Base-by-base conservation (phyloP, 2,113 vertebrate species). In the Piprites chloris region DNA sequence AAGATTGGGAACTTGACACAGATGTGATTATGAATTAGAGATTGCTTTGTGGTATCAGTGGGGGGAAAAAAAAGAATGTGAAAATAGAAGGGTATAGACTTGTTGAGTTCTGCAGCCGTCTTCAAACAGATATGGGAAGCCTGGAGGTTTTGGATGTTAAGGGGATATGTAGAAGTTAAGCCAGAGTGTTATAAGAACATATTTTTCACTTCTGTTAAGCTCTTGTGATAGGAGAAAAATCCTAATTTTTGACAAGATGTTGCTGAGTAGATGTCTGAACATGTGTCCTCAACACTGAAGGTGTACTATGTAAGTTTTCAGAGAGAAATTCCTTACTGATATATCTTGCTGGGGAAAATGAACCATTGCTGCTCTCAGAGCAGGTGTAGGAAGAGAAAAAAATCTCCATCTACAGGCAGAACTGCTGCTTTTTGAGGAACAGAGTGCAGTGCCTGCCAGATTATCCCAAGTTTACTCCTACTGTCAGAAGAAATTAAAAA, bases 11-110 rank as follows among this genome's bases (percentile, higher is more conserved):
- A 96, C 90, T 86, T 95, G 95, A 96, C 95, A 86, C 9, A 20
- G 85, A 75, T 84, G 76, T 93, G 96, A 96, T 97, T 94, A 84
- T 81, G 92, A 96, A 78, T 90, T 96, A 86, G 90, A 89, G 83
- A 93, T 82, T 95, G 74, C 93, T 92, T 89, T 93, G 85, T 93
- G 85, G 42, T 93, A 95, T 96, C 88, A 81, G 87, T 17, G 12
- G 27, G 50, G 59, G 65, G 5, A 67, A 74, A 85, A 88, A 88
- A 94, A 87, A 68, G 56, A 90, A 65, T 14, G 80, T 80, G 63
- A 63, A 95, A 86, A 68, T 86, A 68, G 90, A 88, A 94, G 65
- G 68, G 76, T 94, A 81, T 65, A 80, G 87, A 90, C 93, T 94
- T 95, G 90, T 62, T 89, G 83, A 91, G 68, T 86, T 93, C 92